A percentile compares a stretch with the other conserved stretches of the same genome.
These are phyloP conservation scores for Dryas iulia DNA, from an alignment of 1,140 invertebrate species.

Conservation along the genomic window DNA sequence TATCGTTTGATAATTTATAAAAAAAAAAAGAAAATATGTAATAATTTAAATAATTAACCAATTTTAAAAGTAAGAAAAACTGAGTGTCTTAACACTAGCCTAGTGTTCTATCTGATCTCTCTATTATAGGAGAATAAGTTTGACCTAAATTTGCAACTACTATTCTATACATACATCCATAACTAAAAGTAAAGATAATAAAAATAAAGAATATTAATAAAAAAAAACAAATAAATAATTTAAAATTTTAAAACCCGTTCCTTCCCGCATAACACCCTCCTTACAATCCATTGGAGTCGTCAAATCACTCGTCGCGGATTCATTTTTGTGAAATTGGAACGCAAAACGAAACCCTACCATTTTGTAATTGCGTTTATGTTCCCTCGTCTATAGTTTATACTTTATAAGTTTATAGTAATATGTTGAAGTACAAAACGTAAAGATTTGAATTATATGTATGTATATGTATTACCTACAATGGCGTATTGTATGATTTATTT, in stretches of 20 bases:
- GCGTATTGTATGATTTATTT: not conserved
- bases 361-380: conserved; percentile 75
- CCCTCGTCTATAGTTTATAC: conserved; percentile 48
- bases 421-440: conserved; percentile 44
- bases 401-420: conserved; percentile 50
- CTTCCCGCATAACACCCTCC: conserved; percentile 55
- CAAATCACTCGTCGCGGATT: conserved; percentile 71
- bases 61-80: no score
- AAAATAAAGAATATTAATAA: not conserved
- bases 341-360: conserved; percentile 70
- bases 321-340: conserved; percentile 75
- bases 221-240: conserved; percentile 3
- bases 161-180: no score
- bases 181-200: not conserved
- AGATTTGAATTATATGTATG: conserved; percentile 46
- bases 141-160: no score
- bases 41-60: no score
- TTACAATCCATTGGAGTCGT: conserved; percentile 70
- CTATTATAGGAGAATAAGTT: no score
- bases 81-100: no score
- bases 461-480: not conserved
- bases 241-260: conserved; percentile 36
- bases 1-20: no score
- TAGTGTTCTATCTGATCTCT: no score
- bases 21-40: no score